Evolutionary conservation across 1,140 invertebrate genomes (phyloP), one percentile per base, ranked within the genome.

Genomic region (Brachionus sp.): DNA sequence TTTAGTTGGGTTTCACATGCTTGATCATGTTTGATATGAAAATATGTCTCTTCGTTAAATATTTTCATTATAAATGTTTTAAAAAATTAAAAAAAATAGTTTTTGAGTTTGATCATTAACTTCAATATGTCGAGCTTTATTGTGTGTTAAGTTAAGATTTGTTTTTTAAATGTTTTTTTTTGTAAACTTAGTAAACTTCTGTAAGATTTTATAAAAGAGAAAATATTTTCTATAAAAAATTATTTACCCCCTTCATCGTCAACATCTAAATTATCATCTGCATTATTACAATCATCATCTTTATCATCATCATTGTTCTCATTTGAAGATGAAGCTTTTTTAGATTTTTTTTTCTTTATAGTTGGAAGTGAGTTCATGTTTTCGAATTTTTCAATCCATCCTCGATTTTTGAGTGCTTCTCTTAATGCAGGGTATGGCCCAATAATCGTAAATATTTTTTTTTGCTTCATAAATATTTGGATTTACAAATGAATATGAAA

Each of bases 301-400:
- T 86, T 85, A 13, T 84, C 85, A 33, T 82, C 84, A 66, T 85
- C 85, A 73, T 84, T 70, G n/a, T 70, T 84, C 3, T 85, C 84
- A 77, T 86, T 85, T 12, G 53, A 19, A 6, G 64, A 73, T 1
- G 83, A 57, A 0, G 50, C 16, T 37, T 84, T 85, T 35, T 62
- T 84, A 23, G 29, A 50, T 75, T 85, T 85, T 62, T 70, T 84
- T 82, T 83, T 84, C 23, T 70, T 77, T 6, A 64, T 82, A 12
- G 46, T 84, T 66, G 70, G 50, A 37, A 77, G 42, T 10, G 84
- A 84, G 50, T 85, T 85, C 5, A 82, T 84, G 7, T 86, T 84
- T 16, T 86, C 85, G 89, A 89, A 88, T 82, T 90, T 90, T 85
- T 91, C 90, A 23, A 91, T 87, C 90, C 90, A 91, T 0, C 90